Conservation (phyloP, 53 echinoderm and acorn worm species). For the Patiria pectinifera region DNA sequence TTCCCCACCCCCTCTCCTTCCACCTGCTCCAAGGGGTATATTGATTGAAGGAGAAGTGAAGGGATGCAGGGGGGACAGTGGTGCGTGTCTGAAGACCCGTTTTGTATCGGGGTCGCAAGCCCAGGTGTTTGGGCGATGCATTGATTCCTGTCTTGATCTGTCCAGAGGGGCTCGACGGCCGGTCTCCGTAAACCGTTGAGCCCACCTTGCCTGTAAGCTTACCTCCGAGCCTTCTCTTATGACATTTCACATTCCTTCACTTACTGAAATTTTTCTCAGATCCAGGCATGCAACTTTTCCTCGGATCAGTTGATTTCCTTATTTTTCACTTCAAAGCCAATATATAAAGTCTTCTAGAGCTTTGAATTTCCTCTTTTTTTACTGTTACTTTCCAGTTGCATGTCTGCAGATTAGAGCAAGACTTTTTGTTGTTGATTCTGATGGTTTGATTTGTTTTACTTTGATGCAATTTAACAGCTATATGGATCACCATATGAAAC, state of each 20-base stretch:
- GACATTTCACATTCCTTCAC: not conserved
- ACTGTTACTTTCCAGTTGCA: no score
- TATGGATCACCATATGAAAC: no score
- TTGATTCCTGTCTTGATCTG: slow-evolving; percentile 58
- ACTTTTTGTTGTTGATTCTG: no score
- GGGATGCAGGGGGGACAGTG: slow-evolving; percentile 16
- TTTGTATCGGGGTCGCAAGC: slow-evolving; percentile 22
- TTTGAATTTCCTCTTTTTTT: no score
- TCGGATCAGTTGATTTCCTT: not conserved
- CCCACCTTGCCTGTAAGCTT: not conserved
- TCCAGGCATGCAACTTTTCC: not conserved
- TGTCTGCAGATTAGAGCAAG: no score
- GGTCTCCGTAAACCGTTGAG: not conserved
- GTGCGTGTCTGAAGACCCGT: slow-evolving; percentile 46
- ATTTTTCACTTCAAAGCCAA: not conserved
- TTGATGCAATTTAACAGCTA: no score
- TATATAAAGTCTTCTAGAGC: no score
- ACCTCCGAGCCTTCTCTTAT: not conserved
- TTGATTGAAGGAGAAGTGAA: slow-evolving; percentile 50
- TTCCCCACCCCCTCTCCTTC: not conserved
- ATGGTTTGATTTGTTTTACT: no score
- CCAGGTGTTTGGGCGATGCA: slow-evolving; percentile 59
- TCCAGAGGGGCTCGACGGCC: slow-evolving; percentile 7
- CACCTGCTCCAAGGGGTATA: slow-evolving; percentile 50
- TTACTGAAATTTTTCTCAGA: not conserved